Base-by-base conservation (phyloP, 2,888 invertebrate genomes). In the Eristalinus aeneus region DNA sequence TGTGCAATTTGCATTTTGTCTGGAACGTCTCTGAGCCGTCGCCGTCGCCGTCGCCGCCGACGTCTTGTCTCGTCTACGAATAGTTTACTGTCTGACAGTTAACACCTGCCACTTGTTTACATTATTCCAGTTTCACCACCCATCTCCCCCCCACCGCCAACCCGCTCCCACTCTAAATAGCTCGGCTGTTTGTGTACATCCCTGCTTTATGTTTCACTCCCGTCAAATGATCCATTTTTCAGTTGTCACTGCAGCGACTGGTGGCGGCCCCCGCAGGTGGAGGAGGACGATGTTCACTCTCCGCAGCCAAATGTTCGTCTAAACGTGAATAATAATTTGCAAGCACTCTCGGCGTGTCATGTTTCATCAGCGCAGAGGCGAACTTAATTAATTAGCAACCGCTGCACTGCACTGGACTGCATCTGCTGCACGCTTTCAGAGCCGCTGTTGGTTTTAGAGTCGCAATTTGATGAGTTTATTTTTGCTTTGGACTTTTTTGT, bases 41-140 rank as follows among this genome's bases (percentile, higher is more conserved):
- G 27, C 27, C 27, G 27, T 5, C 27, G 27, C 5, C 27, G 27
- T 27, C 27, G 27, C 5, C 27, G 27, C 5, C 27, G 27, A 39
- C 23, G 36, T 11, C 32, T 32, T 72, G 56, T 64, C 64, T 83
- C 74, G 56, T 56, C 74, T 74, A 31, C 72, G 68, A 80, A 72
- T 75, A 39, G 32, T 76, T 80, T 67, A 75, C 71, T 75, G 65
- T 58, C 69, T 84, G 75, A 80, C 80, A 84, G 84, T 58, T 72
- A 75, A 80, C 84, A 85, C 84, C 84, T 85, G 84, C 60, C 61
- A 63, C 75, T 72, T 80, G 69, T 79, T 61, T 74, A 46, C 46
- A 5, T 79, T 56, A 56, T 31, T 54, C 68, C 72, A 71, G 39
- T 54, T 56, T 76, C 56, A 34, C n/a, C 39, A n/a, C 46, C 8